These are phyloP conservation scores for Porites rus DNA, from an alignment of 92 coral and sea anemone species.

Conservation along the genomic window DNA sequence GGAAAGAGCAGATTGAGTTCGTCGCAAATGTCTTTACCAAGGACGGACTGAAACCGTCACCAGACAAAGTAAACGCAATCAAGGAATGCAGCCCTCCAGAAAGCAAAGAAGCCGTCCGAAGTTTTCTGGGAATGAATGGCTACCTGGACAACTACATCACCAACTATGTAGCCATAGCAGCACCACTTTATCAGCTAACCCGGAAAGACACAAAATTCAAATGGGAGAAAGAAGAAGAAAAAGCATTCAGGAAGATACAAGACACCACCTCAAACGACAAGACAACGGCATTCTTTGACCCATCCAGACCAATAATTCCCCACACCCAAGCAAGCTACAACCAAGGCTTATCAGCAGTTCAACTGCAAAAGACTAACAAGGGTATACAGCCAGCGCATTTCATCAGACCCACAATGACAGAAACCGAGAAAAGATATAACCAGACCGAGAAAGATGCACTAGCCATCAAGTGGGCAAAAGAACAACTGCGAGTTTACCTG, in stretches of 20 bases:
- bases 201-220: conserved; percentile 8
- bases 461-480: conserved; percentile 65
- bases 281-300: conserved; percentile 48
- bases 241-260: conserved; percentile 55
- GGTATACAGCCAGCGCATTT: conserved; percentile 50
- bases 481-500: conserved; percentile 56
- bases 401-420: conserved; percentile 57
- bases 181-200: too few relatives aligned
- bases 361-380: neutral
- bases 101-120: too few relatives aligned
- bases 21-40: too few relatives aligned
- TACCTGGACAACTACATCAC: too few relatives aligned
- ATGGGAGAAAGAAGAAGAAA: conserved; percentile 43
- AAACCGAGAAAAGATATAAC: conserved; percentile 63
- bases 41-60: too few relatives aligned
- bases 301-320: conserved; percentile 28
- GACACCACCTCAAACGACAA: conserved; percentile 61
- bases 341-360: conserved; percentile 58
- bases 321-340: conserved; percentile 9
- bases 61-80: too few relatives aligned
- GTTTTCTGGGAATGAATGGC: too few relatives aligned
- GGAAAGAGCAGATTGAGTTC: neutral
- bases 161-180: too few relatives aligned
- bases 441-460: conserved; percentile 70
- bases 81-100: too few relatives aligned